Evolutionary conservation across 1,140 invertebrate genomes (phyloP).

Genomic region (Trichogramma pretiosum): DNA sequence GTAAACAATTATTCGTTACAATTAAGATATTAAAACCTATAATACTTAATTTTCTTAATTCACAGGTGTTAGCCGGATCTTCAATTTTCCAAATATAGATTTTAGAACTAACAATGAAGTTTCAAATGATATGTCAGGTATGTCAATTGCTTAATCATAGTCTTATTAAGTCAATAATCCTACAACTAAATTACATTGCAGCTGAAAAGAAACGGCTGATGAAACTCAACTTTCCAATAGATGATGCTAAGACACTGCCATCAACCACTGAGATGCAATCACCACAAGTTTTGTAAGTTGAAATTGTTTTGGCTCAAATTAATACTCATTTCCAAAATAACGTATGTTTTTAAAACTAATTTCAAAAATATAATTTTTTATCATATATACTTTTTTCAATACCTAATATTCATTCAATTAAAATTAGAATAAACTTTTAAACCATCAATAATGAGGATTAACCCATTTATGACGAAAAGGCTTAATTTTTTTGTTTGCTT

Average conservation of each 20-base stretch:
- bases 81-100: conserved; percentile 40
- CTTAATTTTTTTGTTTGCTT: no score
- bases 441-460: neutral
- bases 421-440: conserved; percentile 6
- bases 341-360: no score
- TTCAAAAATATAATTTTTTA: conserved; percentile 12
- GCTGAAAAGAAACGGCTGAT: conserved; percentile 39
- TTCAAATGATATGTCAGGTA: conserved; percentile 40
- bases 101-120: conserved; percentile 40
- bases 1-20: neutral
- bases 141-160: conserved; percentile 1
- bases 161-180: neutral
- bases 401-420: neutral
- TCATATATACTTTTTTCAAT: conserved; percentile 35
- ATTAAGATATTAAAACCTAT: neutral
- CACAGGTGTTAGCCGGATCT: conserved; percentile 18
- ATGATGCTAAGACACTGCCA: conserved; percentile 32
- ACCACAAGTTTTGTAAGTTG: conserved; percentile 37
- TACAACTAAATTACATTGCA: conserved; percentile 11
- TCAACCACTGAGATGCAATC: no score
- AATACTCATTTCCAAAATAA: no score
- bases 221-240: conserved; percentile 38
- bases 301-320: no score
- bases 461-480: no score
- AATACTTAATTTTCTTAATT: neutral